A percentile compares a stretch with the other conserved stretches of the same genome.
Conservation (phyloP, 2,797 vertebrate genomes). For the Anguilla obscura region DNA sequence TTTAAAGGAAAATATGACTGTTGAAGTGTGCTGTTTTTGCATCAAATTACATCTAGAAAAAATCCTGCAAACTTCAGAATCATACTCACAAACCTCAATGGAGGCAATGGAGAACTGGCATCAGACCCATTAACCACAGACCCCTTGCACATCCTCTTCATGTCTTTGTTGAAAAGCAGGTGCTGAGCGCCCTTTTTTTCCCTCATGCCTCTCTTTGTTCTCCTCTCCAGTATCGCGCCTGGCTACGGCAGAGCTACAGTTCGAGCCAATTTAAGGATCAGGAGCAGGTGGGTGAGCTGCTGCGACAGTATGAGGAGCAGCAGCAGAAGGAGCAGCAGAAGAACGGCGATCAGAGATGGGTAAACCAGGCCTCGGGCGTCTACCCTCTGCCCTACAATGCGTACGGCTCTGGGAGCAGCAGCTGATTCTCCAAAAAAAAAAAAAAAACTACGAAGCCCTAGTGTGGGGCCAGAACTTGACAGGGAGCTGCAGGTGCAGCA, state of each 20-base stretch:
- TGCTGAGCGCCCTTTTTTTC: background rate
- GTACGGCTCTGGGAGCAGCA: conserved; percentile 58
- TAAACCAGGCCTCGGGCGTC: conserved; percentile 42
- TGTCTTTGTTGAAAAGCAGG: background rate
- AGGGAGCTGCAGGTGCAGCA: background rate
- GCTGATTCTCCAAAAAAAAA: conserved; percentile 58
- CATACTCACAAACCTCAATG: background rate
- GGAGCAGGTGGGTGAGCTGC: conserved; percentile 74
- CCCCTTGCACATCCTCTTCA: background rate
- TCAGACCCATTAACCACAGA: background rate
- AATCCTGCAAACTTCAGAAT: background rate
- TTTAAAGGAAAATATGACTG: background rate
- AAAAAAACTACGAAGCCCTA: conserved; percentile 39
- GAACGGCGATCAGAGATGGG: conserved; percentile 64
- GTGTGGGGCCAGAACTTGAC: background rate
- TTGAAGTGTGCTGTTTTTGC: background rate
- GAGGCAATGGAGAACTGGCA: conserved; percentile 27
- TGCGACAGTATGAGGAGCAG: conserved; percentile 70
- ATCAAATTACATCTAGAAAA: background rate
- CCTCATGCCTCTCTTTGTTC: conserved; percentile 15
- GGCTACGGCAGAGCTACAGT: conserved; percentile 73
- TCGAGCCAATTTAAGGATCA: conserved; percentile 77
- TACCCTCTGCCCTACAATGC: conserved; percentile 56
- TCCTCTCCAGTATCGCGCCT: conserved; percentile 74
- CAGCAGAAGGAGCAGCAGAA: conserved; percentile 66